A percentile compares a stretch with the other conserved stretches of the same genome.
Conservation (phyloP, 2,888 invertebrate species). For the Lathronympha strigana region DNA sequence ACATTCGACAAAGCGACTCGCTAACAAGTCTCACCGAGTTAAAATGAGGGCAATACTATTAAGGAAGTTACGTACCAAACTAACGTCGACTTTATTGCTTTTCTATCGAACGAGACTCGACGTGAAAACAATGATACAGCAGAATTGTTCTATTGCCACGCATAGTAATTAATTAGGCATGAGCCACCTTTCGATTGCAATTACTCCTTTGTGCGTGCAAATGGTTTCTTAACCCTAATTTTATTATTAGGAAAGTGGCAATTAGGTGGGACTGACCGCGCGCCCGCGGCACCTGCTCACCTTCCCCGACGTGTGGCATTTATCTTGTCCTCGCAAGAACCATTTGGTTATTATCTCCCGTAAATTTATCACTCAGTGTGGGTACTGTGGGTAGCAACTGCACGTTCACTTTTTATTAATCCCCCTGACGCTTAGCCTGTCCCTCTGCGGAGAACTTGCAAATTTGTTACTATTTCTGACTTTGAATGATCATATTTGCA, state of each 20-base stretch:
- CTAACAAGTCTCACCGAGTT: conserved; percentile 27
- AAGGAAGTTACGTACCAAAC: background rate
- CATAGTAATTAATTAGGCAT: conserved; percentile 17
- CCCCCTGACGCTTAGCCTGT: conserved; percentile 28
- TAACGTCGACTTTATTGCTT: conserved; percentile 1
- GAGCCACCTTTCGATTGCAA: conserved; percentile 15
- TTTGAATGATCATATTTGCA: conserved; percentile 41
- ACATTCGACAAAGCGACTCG: conserved; percentile 43
- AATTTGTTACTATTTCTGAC: conserved; percentile 41
- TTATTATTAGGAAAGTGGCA: conserved; percentile 43
- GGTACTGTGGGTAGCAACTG: conserved; percentile 35
- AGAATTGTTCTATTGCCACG: background rate
- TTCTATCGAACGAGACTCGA: background rate
- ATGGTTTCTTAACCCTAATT: conserved; percentile 42
- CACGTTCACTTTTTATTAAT: conserved; percentile 33
- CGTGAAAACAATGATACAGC: conserved; percentile 6
- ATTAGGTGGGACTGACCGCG: conserved; percentile 44
- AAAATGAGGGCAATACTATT: conserved; percentile 24
- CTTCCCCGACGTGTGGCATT: conserved; percentile 50
- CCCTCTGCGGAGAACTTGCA: conserved; percentile 36
- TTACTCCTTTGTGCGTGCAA: conserved; percentile 36
- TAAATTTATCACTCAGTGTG: conserved; percentile 38
- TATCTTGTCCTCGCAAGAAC: conserved; percentile 58
- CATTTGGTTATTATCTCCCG: conserved; percentile 41
- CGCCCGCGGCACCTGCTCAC: conserved; percentile 44